Percentiles rank a stretch among this genome's conserved stretches.
These are phyloP conservation scores for Liopterus haemorrhoidalis DNA, from an alignment of 2,888 invertebrate species.

Conservation along the genomic window DNA sequence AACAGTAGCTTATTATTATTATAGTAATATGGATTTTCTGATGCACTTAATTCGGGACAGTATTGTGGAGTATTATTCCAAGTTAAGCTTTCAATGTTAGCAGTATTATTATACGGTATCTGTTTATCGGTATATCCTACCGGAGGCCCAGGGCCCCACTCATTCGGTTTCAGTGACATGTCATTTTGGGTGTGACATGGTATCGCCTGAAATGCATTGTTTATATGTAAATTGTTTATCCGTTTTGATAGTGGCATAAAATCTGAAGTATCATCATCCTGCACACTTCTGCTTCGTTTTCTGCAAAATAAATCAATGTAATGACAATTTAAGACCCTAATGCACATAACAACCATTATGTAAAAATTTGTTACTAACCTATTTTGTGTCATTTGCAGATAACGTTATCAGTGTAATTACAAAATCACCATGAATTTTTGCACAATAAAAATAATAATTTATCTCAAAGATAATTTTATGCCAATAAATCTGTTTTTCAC, in stretches of 20 bases:
- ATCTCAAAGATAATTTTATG: too few relatives aligned
- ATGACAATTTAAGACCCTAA: too few relatives aligned
- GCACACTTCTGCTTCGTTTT: constrained; percentile 64
- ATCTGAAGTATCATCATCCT: constrained; percentile 67
- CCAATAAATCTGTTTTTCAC: too few relatives aligned
- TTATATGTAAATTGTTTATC: constrained; percentile 83
- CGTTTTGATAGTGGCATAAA: constrained; percentile 85
- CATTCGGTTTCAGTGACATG: constrained; percentile 28
- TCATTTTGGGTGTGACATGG: constrained; percentile 25
- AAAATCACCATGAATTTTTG: too few relatives aligned
- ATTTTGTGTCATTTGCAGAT: too few relatives aligned
- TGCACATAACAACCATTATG: too few relatives aligned
- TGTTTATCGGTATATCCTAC: constrained; percentile 19
- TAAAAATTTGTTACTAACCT: too few relatives aligned
- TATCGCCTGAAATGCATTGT: constrained; percentile 47
- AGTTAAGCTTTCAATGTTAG: constrained; percentile 40
- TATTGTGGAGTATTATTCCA: constrained; percentile 51
- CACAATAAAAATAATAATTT: too few relatives aligned
- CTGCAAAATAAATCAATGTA: constrained; percentile 49
- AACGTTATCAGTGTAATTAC: too few relatives aligned
- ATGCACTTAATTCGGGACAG: constrained; percentile 68
- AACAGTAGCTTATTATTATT: constrained; percentile 79
- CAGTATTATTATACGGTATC: constrained; percentile 31
- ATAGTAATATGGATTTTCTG: constrained; percentile 80
- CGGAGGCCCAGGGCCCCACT: constrained; percentile 42